Percentiles rank a stretch among this genome's conserved stretches.
Evolutionary conservation across 1,140 invertebrate species (phyloP).

Genomic region (Melitaea cinxia): DNA sequence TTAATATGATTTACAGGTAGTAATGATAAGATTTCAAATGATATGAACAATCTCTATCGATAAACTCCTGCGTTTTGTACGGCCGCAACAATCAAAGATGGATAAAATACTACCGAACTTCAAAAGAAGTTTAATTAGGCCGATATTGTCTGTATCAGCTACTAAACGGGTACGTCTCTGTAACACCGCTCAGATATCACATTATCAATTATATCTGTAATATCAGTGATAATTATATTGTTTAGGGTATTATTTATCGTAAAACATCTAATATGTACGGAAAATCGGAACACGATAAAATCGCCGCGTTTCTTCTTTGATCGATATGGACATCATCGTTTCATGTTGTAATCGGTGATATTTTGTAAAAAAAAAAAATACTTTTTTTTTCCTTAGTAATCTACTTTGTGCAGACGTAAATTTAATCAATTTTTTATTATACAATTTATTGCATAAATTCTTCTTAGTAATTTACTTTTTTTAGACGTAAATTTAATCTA

Average conservation of each 20-base stretch:
- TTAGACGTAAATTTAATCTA: too few relatives aligned
- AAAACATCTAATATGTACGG: constrained; percentile 27
- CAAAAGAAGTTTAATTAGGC: constrained; percentile 37
- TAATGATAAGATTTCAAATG: constrained; percentile 28
- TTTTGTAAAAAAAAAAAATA: too few relatives aligned
- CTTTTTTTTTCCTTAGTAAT: too few relatives aligned
- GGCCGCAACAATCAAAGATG: constrained; percentile 18
- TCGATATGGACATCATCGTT: not conserved
- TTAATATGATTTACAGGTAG: constrained; percentile 27
- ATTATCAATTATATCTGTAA: not conserved
- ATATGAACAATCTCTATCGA: constrained; percentile 16
- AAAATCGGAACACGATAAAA: not conserved
- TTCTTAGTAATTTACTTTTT: too few relatives aligned
- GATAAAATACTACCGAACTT: constrained; percentile 9
- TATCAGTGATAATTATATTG: constrained; percentile 24
- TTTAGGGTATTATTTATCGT: constrained; percentile 24
- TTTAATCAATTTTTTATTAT: too few relatives aligned
- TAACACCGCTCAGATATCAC: constrained; percentile 12
- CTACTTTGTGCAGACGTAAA: too few relatives aligned
- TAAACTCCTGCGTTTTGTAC: constrained; percentile 33
- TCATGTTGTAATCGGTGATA: too few relatives aligned
- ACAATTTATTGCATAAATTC: too few relatives aligned
- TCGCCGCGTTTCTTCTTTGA: not conserved
- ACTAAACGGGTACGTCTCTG: constrained; percentile 42
- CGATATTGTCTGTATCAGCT: constrained; percentile 37